A percentile compares a stretch with the other conserved stretches of the same genome.
These are phyloP conservation scores for Monochamus saltuarius DNA, from an alignment of 1,140 invertebrate species.

Conservation along the genomic window DNA sequence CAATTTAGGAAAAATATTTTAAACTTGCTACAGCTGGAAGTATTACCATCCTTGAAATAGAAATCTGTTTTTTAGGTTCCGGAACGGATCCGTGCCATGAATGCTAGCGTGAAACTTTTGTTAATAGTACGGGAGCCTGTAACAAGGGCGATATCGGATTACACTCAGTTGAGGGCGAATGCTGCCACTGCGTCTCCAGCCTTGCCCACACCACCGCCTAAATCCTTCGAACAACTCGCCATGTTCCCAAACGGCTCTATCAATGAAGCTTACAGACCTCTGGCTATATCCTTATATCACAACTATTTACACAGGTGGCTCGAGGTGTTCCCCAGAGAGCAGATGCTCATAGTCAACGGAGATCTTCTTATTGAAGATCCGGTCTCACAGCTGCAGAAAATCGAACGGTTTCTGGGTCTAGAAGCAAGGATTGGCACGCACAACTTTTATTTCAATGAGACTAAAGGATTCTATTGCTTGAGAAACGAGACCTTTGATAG, in stretches of 20 bases:
- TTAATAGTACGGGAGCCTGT: conserved; percentile 96
- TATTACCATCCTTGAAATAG: conserved; percentile 62
- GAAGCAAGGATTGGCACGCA: conserved; percentile 76
- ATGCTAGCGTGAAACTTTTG: conserved; percentile 86
- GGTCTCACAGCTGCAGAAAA: conserved; percentile 82
- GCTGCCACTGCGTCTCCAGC: conserved; percentile 65
- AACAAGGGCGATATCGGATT: conserved; percentile 93
- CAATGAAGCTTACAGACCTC: conserved; percentile 73
- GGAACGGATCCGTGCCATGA: conserved; percentile 89
- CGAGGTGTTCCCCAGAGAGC: conserved; percentile 84
- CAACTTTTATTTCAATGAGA: conserved; percentile 96
- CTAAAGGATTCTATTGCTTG: conserved; percentile 96
- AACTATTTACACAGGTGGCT: conserved; percentile 68
- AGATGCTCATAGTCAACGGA: conserved; percentile 93
- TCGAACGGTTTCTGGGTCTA: conserved; percentile 86
- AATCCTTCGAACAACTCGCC: conserved; percentile 79
- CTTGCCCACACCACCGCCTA: conserved; percentile 53
- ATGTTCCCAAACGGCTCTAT: conserved; percentile 77
- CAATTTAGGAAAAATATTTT: too few relatives aligned
- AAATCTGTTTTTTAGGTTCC: conserved; percentile 65
- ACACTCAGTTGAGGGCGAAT: conserved; percentile 82
- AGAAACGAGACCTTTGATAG: conserved; percentile 82
- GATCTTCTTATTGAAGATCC: conserved; percentile 95
- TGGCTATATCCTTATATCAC: conserved; percentile 82
- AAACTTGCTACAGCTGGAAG: too few relatives aligned